Evolutionary conservation across 1,140 invertebrate species (phyloP), one percentile per base, ranked within the genome.

Genomic region (Bombus vancouverensis): DNA sequence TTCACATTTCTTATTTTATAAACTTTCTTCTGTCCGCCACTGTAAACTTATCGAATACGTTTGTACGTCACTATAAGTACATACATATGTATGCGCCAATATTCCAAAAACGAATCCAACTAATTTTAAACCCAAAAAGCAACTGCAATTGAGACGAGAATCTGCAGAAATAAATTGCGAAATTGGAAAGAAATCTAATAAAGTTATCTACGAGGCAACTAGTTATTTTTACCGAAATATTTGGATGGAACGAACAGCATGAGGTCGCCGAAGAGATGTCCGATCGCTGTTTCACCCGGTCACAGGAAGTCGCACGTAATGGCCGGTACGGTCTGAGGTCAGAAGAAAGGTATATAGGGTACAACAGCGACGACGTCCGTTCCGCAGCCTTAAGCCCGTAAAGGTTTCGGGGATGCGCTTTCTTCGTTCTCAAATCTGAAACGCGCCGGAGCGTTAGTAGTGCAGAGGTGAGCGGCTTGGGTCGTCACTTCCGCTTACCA

Each of bases 381-480:
- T 94, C 91, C 92, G 91, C 89, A 74, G 90, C 59, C 90, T 92
- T 93, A 92, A 93, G 86, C 89, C 81, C 86, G 89, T 90, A 92
- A 92, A 93, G 87, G 86, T 90, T 93, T 93, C 85, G 89, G 88
- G 92, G 93, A 94, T 93, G 93, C 92, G 92, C 91, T 94, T 94
- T 94, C 93, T 93, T 92, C 91, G 92, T 91, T 93, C 90, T 92
- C 85, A 91, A 93, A 93, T 93, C 92, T 91, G 90, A 88, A 92
- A 90, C 91, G 87, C 92, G 92, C 84, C 85, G 85, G 90, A 93
- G 91, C 92, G 92, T 93, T 93, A 93, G 92, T 94, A 94, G 95
- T 95, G 94, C 94, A 95, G 94, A 95, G 95, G 95, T 95, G 94
- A 95, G 92, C 92, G 94, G 81, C 91, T 92, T 92, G 91, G 95